phyloP scores from a whole-genome alignment of 2,113 vertebrate species.

The Oceanodroma tethys region DNA sequence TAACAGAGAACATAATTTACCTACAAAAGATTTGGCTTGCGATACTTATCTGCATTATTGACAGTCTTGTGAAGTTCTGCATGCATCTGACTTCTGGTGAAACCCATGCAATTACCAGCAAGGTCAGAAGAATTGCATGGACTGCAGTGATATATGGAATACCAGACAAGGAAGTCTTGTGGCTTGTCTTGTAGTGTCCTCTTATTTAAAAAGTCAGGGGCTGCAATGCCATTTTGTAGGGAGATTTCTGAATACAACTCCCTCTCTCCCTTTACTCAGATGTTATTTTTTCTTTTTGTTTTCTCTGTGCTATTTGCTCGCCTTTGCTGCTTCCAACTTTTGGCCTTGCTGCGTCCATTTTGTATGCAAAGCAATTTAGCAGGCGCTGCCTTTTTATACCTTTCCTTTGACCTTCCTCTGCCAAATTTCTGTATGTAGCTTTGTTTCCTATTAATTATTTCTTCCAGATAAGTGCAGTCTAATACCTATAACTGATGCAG shows the following conservation, averaged over 20 bases:
- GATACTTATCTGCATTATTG: rapidly evolving
- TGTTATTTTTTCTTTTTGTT: neutral
- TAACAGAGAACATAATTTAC: neutral
- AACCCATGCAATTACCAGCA: neutral
- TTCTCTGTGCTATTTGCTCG: neutral
- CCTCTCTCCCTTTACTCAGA: neutral
- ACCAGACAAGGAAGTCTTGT: neutral
- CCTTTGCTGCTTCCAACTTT: neutral
- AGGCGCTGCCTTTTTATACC: neutral
- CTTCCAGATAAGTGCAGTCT: neutral
- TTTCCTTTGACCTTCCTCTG: neutral
- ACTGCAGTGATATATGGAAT: neutral
- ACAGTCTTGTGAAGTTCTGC: neutral
- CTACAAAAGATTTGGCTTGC: neutral
- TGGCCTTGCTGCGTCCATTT: neutral
- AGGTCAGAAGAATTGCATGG: neutral
- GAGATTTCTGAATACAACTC: neutral
- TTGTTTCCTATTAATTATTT: neutral
- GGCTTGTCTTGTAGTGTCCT: neutral
- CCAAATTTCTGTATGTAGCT: neutral
- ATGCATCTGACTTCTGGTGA: rapidly evolving
- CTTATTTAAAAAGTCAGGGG: neutral
- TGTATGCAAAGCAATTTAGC: neutral
- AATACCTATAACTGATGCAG: neutral
- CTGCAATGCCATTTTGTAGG: neutral